Conservation (phyloP, 2,797 vertebrate species). For the Gastrophryne carolinensis region DNA sequence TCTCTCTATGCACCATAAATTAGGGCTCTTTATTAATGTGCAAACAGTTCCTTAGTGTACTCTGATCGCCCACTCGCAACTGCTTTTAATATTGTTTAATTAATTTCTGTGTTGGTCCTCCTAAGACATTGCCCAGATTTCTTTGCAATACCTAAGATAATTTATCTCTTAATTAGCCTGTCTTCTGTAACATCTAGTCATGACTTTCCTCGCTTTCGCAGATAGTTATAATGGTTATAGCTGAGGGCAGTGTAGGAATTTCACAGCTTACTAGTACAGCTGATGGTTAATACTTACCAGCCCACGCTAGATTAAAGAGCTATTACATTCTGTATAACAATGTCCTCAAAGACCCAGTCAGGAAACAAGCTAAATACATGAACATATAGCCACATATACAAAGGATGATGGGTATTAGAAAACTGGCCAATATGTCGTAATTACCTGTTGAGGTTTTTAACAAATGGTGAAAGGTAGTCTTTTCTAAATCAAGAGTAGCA, state of each 20-base stretch:
- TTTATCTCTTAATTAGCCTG: slow-evolving; percentile 13
- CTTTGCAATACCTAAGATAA: not conserved
- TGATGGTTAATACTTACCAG: not conserved
- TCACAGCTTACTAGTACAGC: not conserved
- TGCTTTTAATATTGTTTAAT: slow-evolving; percentile 36
- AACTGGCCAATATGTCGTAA: no score
- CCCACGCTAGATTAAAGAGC: not conserved
- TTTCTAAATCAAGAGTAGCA: no score
- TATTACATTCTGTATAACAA: not conserved
- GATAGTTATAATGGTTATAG: not conserved
- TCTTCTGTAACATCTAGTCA: slow-evolving; percentile 11
- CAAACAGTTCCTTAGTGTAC: not conserved
- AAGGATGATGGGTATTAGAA: no score
- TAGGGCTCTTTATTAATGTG: slow-evolving; percentile 6
- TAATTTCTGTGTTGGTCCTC: not conserved
- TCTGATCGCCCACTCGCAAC: not conserved
- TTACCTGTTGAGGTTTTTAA: no score
- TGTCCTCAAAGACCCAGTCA: no score
- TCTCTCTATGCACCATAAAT: slow-evolving; percentile 1
- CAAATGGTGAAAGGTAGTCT: no score
- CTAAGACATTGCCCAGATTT: not conserved
- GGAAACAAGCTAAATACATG: no score
- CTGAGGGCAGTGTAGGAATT: not conserved
- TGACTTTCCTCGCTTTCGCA: not conserved
- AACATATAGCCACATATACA: no score